These are phyloP conservation scores for Tipula helvola DNA, from an alignment of 2,888 invertebrate genomes.

Conservation along the genomic window DNA sequence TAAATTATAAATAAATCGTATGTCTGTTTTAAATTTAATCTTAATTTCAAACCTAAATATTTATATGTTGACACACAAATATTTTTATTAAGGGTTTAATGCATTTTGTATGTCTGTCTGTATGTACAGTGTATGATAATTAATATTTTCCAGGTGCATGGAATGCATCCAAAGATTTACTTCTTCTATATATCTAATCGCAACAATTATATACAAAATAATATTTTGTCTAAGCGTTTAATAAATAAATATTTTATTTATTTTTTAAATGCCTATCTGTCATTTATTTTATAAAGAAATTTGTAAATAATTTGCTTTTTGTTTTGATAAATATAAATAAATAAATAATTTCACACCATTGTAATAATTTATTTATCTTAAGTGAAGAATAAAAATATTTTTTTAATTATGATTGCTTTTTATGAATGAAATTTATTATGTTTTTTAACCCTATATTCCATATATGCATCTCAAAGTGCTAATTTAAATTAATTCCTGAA, in stretches of 20 bases:
- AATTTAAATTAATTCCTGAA: too few relatives aligned
- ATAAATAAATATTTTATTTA: background rate
- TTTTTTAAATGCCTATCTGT: background rate
- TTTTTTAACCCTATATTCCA: background rate
- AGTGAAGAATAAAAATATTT: background rate
- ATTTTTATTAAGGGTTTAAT: background rate
- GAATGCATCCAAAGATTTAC: background rate
- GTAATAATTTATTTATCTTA: background rate
- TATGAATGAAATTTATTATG: background rate
- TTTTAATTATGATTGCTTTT: background rate
- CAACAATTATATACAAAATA: background rate
- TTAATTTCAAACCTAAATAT: background rate
- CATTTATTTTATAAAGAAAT: background rate
- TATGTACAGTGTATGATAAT: background rate
- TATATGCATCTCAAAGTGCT: background rate
- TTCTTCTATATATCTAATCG: background rate
- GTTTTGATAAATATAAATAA: background rate
- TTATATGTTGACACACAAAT: background rate
- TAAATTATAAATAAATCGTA: background rate
- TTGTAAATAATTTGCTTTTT: background rate
- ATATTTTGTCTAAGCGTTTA: background rate
- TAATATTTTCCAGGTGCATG: background rate
- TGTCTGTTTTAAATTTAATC: background rate
- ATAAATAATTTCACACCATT: background rate
- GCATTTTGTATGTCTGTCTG: background rate